Evolutionary conservation across 2,888 invertebrate species (phyloP), one percentile per base, ranked within the genome.

Genomic region (Scaptomyza cyrtandrae): DNA sequence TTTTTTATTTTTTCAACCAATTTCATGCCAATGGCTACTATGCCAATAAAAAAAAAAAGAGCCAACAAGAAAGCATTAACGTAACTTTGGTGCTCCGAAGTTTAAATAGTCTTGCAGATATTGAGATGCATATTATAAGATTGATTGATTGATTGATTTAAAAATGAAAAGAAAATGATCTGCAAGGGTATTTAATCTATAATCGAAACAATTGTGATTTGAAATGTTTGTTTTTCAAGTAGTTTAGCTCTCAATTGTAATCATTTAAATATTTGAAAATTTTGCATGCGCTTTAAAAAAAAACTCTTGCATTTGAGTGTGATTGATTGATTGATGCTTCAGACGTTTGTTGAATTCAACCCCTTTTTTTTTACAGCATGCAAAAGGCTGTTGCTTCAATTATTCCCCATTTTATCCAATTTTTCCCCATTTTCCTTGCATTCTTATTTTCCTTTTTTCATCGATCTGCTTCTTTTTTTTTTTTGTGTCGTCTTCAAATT

Each of bases 251-350:
- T 33, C 33, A 33, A 10, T 6, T 13, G 35, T 19, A 24, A 44
- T 37, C 33, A 63, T 52, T 33, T 33, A 6, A 35, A 52, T 56
- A 61, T 13, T 35, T 35, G 3, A 53, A 39, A 53, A 33, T 33
- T 3, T 9, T 72, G 71, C 71, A 73, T 73, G 67, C 33, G 43
- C 14, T 9, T 9, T 61, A 45, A n/a, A 35, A 67, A n/a, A 14
- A 43, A n/a, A 35, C 45, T 33, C 10, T 33, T 33, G 44, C 29
- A 57, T 58, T 50, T n/a, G 27, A 19, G 19, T 64, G 33, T 61
- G 48, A 33, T 29, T 24, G 24, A 24, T 5, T 43, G 44, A 31
- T 27, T 61, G 50, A 56, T 39, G 24, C 35, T 49, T 43, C 27
- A 31, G 35, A 43, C 5, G 27, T n/a, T 29, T 46, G 48, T 7